Conservation (phyloP, 2,888 invertebrate genomes). For the Stenodera caucasica region DNA sequence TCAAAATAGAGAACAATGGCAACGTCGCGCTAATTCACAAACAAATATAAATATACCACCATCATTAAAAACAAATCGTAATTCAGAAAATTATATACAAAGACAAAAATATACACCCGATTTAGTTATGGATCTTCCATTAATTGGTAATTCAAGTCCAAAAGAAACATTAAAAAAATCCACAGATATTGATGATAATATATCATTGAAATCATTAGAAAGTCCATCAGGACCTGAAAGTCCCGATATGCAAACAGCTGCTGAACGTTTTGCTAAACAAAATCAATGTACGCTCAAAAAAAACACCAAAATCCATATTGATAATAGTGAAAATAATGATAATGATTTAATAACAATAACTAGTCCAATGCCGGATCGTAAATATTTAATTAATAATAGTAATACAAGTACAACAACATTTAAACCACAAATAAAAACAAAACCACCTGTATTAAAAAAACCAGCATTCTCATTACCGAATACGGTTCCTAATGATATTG, state of each 20-base stretch:
- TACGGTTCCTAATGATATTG: slow-evolving; percentile 46
- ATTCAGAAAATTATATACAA: slow-evolving; percentile 50
- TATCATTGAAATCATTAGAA: slow-evolving; percentile 37
- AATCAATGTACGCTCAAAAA: slow-evolving; percentile 79
- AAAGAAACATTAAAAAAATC: slow-evolving; percentile 52
- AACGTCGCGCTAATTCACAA: slow-evolving; percentile 62
- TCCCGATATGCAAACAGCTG: slow-evolving; percentile 71
- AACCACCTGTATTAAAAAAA: slow-evolving; percentile 78
- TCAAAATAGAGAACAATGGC: slow-evolving; percentile 64
- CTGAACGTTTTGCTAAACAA: slow-evolving; percentile 77
- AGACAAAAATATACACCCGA: slow-evolving; percentile 71
- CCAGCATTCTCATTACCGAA: slow-evolving; percentile 60
- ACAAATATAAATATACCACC: slow-evolving; percentile 49
- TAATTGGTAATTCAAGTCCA: slow-evolving; percentile 54
- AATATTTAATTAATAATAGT: slow-evolving; percentile 46
- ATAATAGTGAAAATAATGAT: slow-evolving; percentile 34
- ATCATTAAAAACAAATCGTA: slow-evolving; percentile 50
- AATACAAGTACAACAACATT: slow-evolving; percentile 54
- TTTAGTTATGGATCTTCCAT: slow-evolving; percentile 81
- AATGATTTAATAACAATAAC: slow-evolving; percentile 45
- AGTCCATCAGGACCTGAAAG: slow-evolving; percentile 58
- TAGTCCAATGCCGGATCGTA: slow-evolving; percentile 50
- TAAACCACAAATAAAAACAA: slow-evolving; percentile 77
- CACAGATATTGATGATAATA: slow-evolving; percentile 39
- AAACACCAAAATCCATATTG: slow-evolving; percentile 59